A percentile compares a stretch with the other conserved stretches of the same genome.
Evolutionary conservation across 1,140 invertebrate genomes (phyloP).

Genomic region (Cotesia glomerata): DNA sequence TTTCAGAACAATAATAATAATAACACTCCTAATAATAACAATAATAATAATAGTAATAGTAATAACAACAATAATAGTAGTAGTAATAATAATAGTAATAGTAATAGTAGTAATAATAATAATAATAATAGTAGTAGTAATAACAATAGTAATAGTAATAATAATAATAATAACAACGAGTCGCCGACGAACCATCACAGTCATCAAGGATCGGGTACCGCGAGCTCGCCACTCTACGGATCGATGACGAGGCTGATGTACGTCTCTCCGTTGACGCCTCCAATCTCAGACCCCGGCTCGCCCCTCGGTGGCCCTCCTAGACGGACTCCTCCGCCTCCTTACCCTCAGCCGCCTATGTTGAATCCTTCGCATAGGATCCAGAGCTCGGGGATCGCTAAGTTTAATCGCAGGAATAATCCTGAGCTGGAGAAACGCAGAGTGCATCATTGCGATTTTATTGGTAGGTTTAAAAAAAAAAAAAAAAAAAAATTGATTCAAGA

Average conservation of each 20-base stretch:
- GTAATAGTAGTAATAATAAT: constrained; percentile 41
- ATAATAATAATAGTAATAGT: constrained; percentile 27
- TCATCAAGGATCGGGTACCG: constrained; percentile 55
- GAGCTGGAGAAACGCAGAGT: constrained; percentile 93
- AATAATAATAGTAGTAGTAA: constrained; percentile 41
- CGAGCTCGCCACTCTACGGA: constrained; percentile 57
- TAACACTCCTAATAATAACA: constrained; percentile 38
- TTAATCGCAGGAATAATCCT: constrained; percentile 94
- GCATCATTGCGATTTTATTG: constrained; percentile 94
- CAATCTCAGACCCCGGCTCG: constrained; percentile 82
- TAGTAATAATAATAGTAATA: constrained; percentile 33
- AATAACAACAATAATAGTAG: constrained; percentile 34
- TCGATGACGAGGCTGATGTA: constrained; percentile 71
- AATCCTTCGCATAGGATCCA: constrained; percentile 58
- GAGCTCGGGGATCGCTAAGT: constrained; percentile 66
- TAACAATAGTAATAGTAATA: constrained; percentile 34
- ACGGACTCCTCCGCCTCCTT: constrained; percentile 70
- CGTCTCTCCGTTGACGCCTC: constrained; percentile 80
- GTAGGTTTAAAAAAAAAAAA: constrained; percentile 67
- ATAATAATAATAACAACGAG: constrained; percentile 53
- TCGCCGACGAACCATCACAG: constrained; percentile 47
- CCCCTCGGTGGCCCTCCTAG: constrained; percentile 69
- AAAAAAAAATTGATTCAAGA: too few relatives aligned
- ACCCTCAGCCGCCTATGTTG: constrained; percentile 62
- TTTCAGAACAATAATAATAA: constrained; percentile 42